phyloP scores from a whole-genome alignment of 1,140 invertebrate species.

The Brachionus paranguensis region DNA sequence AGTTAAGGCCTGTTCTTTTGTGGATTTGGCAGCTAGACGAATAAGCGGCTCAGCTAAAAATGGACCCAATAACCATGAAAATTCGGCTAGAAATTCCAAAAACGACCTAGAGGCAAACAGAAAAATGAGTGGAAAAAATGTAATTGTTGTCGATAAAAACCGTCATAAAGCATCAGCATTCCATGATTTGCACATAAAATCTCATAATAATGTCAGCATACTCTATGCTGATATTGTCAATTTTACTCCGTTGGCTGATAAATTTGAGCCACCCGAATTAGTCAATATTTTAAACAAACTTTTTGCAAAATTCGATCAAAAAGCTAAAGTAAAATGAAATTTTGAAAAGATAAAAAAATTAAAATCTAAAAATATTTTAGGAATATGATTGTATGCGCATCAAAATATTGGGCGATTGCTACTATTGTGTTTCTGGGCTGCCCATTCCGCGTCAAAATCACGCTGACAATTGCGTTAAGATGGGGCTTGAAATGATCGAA shows the following conservation, averaged over 20 bases:
- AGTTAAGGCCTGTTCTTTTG: not conserved
- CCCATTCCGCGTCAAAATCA: slow-evolving; percentile 81
- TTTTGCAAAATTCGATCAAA: slow-evolving; percentile 40
- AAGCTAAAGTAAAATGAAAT: slow-evolving; percentile 61
- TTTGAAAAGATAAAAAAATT: slow-evolving; percentile 68
- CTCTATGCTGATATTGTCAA: slow-evolving; percentile 95
- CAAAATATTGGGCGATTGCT: slow-evolving; percentile 74
- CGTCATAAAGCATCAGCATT: slow-evolving; percentile 26
- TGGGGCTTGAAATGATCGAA: slow-evolving; percentile 93
- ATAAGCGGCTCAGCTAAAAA: not conserved
- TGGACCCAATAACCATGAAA: not conserved
- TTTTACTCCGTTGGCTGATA: slow-evolving; percentile 89
- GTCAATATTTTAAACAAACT: slow-evolving; percentile 40
- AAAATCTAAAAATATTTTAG: not conserved
- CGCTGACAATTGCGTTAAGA: slow-evolving; percentile 85
- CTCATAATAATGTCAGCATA: slow-evolving; percentile 61
- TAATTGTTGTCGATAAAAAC: slow-evolving; percentile 1
- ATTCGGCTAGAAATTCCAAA: not conserved
- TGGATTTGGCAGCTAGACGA: not conserved
- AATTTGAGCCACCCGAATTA: slow-evolving; percentile 36
- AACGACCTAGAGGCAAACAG: not conserved
- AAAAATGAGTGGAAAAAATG: not conserved
- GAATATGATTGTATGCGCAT: slow-evolving; percentile 62
- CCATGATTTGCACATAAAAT: slow-evolving; percentile 39
- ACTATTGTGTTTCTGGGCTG: slow-evolving; percentile 86